Conservation (phyloP, 2,797 vertebrate genomes). For the Nannoperca australis region DNA sequence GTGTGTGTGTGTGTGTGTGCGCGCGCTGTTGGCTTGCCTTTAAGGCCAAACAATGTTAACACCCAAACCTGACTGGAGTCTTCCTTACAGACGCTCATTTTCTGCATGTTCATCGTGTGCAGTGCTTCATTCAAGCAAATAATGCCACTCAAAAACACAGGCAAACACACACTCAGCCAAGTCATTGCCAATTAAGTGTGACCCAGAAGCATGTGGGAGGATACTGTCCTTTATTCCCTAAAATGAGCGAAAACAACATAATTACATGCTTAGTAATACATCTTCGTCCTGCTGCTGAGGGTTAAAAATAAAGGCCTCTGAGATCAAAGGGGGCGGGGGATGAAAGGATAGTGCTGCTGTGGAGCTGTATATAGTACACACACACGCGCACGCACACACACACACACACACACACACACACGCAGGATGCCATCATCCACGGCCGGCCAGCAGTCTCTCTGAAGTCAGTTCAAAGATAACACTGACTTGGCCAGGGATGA, state of each 20-base stretch:
- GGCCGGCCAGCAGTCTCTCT: conserved; percentile 68
- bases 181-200: conserved; percentile 42
- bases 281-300: conserved; percentile 50
- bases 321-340: conserved; percentile 55
- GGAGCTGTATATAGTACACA: conserved; percentile 47
- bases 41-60: conserved; percentile 1
- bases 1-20: conserved; percentile 24
- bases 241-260: conserved; percentile 70
- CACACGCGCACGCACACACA: conserved; percentile 36
- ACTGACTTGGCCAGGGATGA: conserved; percentile 75
- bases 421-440: conserved; percentile 41
- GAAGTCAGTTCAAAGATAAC: conserved; percentile 84
- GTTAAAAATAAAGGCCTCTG: conserved; percentile 61
- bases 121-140: neutral
- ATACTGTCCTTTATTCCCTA: conserved; percentile 55
- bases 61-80: conserved; percentile 12
- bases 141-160: conserved; percentile 1
- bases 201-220: conserved; percentile 52
- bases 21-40: conserved; percentile 1
- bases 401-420: conserved; percentile 40
- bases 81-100: conserved; percentile 12
- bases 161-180: conserved; percentile 26
- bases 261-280: conserved; percentile 65
- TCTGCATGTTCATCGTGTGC: conserved; percentile 21
- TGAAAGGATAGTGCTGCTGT: conserved; percentile 50